Evolutionary conservation across 2,888 invertebrate genomes (phyloP).

Genomic region (Melinopterus prodromus): DNA sequence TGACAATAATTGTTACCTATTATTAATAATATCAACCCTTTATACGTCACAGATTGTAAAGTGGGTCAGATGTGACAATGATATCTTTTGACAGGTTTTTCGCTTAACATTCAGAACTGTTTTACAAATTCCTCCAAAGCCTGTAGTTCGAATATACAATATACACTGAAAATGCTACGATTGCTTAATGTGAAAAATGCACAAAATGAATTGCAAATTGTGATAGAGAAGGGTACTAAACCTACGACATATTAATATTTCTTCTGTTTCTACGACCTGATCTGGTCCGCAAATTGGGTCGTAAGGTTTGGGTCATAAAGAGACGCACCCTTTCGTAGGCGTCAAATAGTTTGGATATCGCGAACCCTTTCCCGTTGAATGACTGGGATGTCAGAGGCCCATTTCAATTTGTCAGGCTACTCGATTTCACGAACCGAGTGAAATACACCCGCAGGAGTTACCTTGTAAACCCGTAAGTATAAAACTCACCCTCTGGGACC

Average conservation of each 20-base stretch:
- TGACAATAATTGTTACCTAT: too few species aligned
- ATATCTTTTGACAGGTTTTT: too few species aligned
- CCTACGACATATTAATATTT: background rate
- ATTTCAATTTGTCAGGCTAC: conserved; percentile 58
- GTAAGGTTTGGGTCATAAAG: background rate
- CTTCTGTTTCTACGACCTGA: background rate
- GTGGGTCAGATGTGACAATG: too few species aligned
- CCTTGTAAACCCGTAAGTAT: conserved; percentile 54
- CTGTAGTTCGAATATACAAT: too few species aligned
- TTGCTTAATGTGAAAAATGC: too few species aligned
- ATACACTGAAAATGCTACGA: too few species aligned
- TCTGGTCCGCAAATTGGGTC: background rate
- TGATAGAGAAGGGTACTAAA: too few species aligned
- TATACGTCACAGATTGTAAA: too few species aligned
- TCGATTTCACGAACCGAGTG: conserved; percentile 53
- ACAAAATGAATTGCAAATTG: too few species aligned
- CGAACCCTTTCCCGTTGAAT: conserved; percentile 32
- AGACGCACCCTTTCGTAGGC: background rate
- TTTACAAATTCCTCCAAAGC: too few species aligned
- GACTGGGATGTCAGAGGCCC: conserved; percentile 47
- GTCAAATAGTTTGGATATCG: conserved; percentile 17
- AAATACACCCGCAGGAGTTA: conserved; percentile 57
- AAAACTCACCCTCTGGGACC: conserved; percentile 49
- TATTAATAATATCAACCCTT: too few species aligned
- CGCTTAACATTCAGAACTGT: too few species aligned